phyloP scores from a whole-genome alignment of 2,113 vertebrate species.

The Hippoglossus stenolepis region DNA sequence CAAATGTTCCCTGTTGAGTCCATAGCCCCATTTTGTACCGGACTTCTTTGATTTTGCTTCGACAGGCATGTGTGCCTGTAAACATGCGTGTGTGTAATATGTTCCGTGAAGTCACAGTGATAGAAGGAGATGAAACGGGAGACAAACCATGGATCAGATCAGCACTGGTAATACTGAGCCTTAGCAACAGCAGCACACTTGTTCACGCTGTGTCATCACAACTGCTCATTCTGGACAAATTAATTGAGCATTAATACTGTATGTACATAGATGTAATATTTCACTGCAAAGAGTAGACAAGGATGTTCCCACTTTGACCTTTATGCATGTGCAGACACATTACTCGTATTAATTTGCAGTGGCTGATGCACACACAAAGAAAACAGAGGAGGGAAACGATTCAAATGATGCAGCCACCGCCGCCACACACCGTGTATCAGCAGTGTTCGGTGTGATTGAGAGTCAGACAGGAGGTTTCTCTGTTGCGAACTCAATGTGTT shows the following conservation, averaged over 20 bases:
- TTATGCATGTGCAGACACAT: neutral
- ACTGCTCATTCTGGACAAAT: too few species aligned
- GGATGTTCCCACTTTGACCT: neutral
- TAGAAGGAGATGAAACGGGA: slow-evolving; percentile 36
- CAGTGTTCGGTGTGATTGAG: slow-evolving; percentile 26
- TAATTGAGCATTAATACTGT: neutral
- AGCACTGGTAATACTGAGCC: neutral
- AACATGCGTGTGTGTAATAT: neutral
- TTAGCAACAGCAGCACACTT: slow-evolving; percentile 6
- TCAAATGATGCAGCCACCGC: neutral
- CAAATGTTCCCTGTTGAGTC: neutral
- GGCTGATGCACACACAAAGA: neutral
- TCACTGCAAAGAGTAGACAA: slow-evolving; percentile 24
- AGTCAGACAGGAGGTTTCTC: slow-evolving; percentile 50
- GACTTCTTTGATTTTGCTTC: neutral
- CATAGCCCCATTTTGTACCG: neutral
- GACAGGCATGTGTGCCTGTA: neutral
- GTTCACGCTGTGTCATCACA: neutral
- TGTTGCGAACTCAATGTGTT: slow-evolving; percentile 6
- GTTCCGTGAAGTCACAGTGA: slow-evolving; percentile 5
- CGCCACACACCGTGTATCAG: neutral
- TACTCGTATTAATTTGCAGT: slow-evolving; percentile 1
- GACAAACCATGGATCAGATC: slow-evolving; percentile 18
- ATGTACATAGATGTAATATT: neutral
- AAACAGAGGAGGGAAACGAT: neutral